Conservation (phyloP, 2,797 vertebrate species). For the Mallotus villosus region DNA sequence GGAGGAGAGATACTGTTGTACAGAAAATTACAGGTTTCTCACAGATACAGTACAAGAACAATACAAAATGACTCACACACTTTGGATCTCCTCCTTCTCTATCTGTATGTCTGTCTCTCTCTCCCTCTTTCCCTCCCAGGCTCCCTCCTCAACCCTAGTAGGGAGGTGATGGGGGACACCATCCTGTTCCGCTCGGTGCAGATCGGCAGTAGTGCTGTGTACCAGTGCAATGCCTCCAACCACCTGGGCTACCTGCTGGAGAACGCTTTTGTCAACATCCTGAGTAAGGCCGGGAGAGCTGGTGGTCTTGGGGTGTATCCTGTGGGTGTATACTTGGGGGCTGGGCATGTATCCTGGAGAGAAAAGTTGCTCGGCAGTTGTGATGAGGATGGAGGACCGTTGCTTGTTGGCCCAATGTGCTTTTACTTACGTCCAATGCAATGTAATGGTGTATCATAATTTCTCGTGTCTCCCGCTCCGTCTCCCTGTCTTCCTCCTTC, state of each 20-base stretch:
- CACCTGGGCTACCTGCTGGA: constrained; percentile 93
- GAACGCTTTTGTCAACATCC: constrained; percentile 92
- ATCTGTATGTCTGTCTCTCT: neutral
- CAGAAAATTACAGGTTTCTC: too few relatives aligned
- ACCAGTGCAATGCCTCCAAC: constrained; percentile 97
- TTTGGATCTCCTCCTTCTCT: too few relatives aligned
- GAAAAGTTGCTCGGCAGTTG: neutral
- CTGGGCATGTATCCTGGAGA: neutral
- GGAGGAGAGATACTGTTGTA: too few relatives aligned
- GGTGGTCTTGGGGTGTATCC: neutral
- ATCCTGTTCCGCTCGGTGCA: constrained; percentile 91
- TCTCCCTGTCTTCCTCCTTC: neutral
- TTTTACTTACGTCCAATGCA: too few relatives aligned
- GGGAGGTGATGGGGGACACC: constrained; percentile 85
- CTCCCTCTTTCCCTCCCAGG: constrained; percentile 53
- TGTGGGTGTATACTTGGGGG: neutral
- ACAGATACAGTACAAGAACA: too few relatives aligned
- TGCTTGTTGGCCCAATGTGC: too few relatives aligned
- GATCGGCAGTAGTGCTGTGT: constrained; percentile 90
- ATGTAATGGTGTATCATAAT: neutral
- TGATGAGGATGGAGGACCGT: neutral
- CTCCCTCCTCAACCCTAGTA: constrained; percentile 76
- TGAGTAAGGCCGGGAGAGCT: constrained; percentile 77
- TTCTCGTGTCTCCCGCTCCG: too few relatives aligned
- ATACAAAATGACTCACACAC: too few relatives aligned